A percentile compares a stretch with the other conserved stretches of the same genome.
Evolutionary conservation across 2,797 vertebrate species (phyloP).

Genomic region (Microctenopoma steveboyesi): DNA sequence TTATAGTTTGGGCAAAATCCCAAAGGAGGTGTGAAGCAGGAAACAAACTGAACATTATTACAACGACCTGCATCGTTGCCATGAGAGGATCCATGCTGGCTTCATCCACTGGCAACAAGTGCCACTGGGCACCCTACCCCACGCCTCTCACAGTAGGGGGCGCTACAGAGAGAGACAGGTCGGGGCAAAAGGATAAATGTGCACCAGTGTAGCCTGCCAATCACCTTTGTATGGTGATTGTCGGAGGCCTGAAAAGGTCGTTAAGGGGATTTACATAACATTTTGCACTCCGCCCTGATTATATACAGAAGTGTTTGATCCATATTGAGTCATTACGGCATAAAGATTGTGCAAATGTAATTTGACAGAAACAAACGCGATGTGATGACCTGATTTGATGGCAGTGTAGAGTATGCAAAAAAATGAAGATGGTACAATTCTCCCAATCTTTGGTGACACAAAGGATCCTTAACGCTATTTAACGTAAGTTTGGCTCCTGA

Average conservation of each 20-base stretch:
- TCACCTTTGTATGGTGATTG: constrained; percentile 84
- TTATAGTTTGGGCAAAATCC: constrained; percentile 79
- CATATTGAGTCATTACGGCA: constrained; percentile 58
- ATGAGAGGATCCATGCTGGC: constrained; percentile 82
- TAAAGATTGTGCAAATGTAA: constrained; percentile 39
- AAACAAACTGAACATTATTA: constrained; percentile 86
- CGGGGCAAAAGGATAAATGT: constrained; percentile 83
- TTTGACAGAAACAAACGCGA: constrained; percentile 37
- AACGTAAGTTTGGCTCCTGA: background rate
- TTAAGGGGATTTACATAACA: constrained; percentile 87
- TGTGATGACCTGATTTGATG: background rate
- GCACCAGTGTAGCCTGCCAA: constrained; percentile 84
- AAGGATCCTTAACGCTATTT: background rate
- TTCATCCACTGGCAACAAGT: constrained; percentile 79
- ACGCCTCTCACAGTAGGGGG: constrained; percentile 88
- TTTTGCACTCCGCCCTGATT: constrained; percentile 79
- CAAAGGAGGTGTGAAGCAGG: constrained; percentile 78
- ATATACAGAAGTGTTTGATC: constrained; percentile 69
- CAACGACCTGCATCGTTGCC: constrained; percentile 77
- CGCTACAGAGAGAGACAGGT: constrained; percentile 80
- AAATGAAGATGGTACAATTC: background rate
- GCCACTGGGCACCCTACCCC: constrained; percentile 85
- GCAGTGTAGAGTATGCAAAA: background rate
- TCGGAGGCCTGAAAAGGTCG: constrained; percentile 81
- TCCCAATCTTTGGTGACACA: background rate